Evolutionary conservation across 2,888 invertebrate genomes (phyloP), one percentile per base, ranked within the genome.

Genomic region (Apotomis turbidana): DNA sequence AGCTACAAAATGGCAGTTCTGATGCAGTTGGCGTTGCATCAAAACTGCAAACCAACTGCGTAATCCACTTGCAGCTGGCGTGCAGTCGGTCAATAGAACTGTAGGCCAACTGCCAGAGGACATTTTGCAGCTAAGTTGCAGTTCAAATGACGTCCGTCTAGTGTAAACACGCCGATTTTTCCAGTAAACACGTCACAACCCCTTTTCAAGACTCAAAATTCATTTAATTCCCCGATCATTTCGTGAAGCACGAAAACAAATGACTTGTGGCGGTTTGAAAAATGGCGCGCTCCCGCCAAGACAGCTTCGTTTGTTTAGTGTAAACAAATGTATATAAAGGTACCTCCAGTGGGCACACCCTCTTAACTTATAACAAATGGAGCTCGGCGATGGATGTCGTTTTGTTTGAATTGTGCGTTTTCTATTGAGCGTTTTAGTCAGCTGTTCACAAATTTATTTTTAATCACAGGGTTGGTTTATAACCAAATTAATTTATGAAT

Each of bases 241-340:
- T 72, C 49, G 68, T 49, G 49, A 15, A 68, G 57, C 57, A 49
- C 49, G 64, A 74, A 77, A 84, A 88, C 84, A 87, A 88, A 88
- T 87, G 77, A 85, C 81, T 78, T 75, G 86, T 64, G 88, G 87
- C 77, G 73, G 78, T 71, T 75, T 88, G 88, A 88, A 87, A 88
- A 88, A 88, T 88, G 80, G 83, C 80, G 75, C 73, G 77, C 71
- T 75, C 77, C 71, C 73, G 79, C 74, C 75, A 77, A 68, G 64
- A 64, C 62, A 68, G 72, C 70, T 80, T 79, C 78, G 79, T 83
- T 83, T 84, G 85, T 86, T 86, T 83, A 83, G 73, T 74, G 73
- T 54, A n/a, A 49, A 55, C 13, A 49, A 46, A 70, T 58, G 44
- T 62, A 62, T 68, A 71, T 49, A 54, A 46, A 6, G 60, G 61